These are phyloP conservation scores for Protodeltote pygarga DNA, from an alignment of 2,888 invertebrate species.

Conservation along the genomic window DNA sequence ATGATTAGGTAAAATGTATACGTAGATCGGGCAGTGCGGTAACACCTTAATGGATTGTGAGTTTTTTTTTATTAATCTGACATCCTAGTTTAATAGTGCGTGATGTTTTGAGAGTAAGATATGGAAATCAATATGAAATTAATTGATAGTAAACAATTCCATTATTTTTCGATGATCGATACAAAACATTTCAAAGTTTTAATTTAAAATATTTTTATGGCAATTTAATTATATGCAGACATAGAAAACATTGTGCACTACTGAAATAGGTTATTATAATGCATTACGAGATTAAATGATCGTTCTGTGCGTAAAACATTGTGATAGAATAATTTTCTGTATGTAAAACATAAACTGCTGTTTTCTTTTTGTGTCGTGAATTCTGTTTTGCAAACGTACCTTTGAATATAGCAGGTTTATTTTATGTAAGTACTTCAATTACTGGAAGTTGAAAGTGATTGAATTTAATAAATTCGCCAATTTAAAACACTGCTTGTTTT, in stretches of 20 bases:
- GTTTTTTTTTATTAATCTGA: slow-evolving; percentile 36
- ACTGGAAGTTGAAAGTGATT: slow-evolving; percentile 83
- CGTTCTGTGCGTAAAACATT: slow-evolving; percentile 61
- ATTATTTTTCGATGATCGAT: too few species aligned
- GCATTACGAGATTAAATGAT: slow-evolving; percentile 41
- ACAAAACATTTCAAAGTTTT: too few species aligned
- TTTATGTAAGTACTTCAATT: slow-evolving; percentile 81
- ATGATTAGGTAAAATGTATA: too few species aligned
- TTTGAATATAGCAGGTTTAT: slow-evolving; percentile 74
- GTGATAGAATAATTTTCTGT: slow-evolving; percentile 69
- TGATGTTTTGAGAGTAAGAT: not conserved
- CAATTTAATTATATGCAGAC: too few species aligned
- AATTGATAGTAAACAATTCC: too few species aligned
- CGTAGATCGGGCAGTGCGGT: slow-evolving; percentile 7
- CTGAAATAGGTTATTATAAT: slow-evolving; percentile 22
- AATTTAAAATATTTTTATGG: too few species aligned
- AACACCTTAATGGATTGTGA: slow-evolving; percentile 38
- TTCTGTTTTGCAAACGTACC: slow-evolving; percentile 73
- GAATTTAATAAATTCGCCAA: slow-evolving; percentile 86
- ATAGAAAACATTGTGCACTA: slow-evolving; percentile 26
- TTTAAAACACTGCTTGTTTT: slow-evolving; percentile 66
- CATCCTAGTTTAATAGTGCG: slow-evolving; percentile 31
- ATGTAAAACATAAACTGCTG: slow-evolving; percentile 64
- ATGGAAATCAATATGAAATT: too few species aligned
- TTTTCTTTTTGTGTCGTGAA: slow-evolving; percentile 65